Evolutionary conservation across 2,797 vertebrate genomes (phyloP), one percentile per base, ranked within the genome.

Genomic region (Brotogeris chrysoptera): DNA sequence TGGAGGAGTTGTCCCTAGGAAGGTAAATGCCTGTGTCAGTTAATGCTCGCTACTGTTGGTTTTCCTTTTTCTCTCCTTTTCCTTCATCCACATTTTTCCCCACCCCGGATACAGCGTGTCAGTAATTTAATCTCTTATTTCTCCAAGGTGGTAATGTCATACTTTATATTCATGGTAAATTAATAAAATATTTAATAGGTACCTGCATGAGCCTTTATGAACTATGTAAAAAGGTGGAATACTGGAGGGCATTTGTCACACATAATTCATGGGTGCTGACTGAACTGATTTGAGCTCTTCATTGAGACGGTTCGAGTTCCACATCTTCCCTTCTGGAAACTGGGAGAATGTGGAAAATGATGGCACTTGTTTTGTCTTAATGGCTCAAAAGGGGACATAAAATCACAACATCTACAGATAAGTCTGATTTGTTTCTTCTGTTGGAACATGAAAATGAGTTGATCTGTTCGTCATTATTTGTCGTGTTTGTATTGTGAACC

Each of bases 141-240:
- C 82, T 94, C 78, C 61, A 93, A 52, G 77, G 80, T 88, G 80
- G 50, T 95, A 94, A 94, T 96, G 86, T 95, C 64, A 74, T 92
- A 95, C 76, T 96, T 96, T 95, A 95, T 97, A 92, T 96, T 96
- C 65, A 95, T 92, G 92, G 73, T 96, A 96, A 97, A 97, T 96
- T 97, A 97, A 95, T 97, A 93, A 98, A 97, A 95, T 97, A 95
- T 95, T 79, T 95, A 97, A 61, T 84, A 97, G 88, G 83, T 96
- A 86, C 91, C 96, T 96, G 84, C 86, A 47, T 55, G 71, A 96
- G 78, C 78, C 82, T 73, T 96, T 96, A 97, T 91, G 79, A 97
- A 94, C 83, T 90, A 0, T 38, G 72, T 80, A 77, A 90, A 95
- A 92, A 69, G 53, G 71, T 94, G 70, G 79, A 97, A 91, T 95